Evolutionary conservation across 2,113 vertebrate genomes (phyloP), one percentile per base, ranked within the genome.

Genomic region (Spheniscus mendiculus): DNA sequence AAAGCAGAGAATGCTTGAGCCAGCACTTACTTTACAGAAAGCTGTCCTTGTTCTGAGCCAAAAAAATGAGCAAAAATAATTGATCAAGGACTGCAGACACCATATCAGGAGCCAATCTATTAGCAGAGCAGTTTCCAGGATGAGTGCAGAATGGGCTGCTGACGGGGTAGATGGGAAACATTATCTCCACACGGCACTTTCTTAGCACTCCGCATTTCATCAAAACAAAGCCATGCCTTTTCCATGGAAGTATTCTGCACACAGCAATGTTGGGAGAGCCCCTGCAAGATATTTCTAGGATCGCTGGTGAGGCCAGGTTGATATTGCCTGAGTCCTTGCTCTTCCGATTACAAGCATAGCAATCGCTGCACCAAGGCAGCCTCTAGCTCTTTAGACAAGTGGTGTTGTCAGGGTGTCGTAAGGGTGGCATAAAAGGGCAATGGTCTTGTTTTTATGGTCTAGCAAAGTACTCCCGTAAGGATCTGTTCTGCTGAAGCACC

Each of bases 1-100:
- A 91, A 89, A 76, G 47, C 83, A 84, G 73, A 89, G 47, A 96
- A 72, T n/a, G 25, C 83, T 69, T 95, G 73, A 96, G 70, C 52
- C 83, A 96, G 69, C 61, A 87, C 21, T 78, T 62, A 66, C 55
- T 95, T 87, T 82, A 52, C 73, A 87, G 83, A 95, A 95, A 95
- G 56, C 61, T 71, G 65, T 52, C 49, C 83, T 52, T 82, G 67
- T 55, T 79, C 32, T 27, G 72, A 95, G 69, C 50, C 69, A 63
- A 81, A 85, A 73, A 88, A 81, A 67, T 16, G n/a, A 89, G 38
- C 30, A 96, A 94, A 91, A 93, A 79, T 38, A 91, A 82, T 91
- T 71, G 44, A 65, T 84, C 56, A 84, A 91, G 70, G 40, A 36
- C 58, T 61, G 53, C 56, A 91, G 80, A 82, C 61, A 79, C 72